Evolutionary conservation across 1,140 invertebrate species (phyloP), one percentile per base, ranked within the genome.

Genomic region (Papilio polyxenes): DNA sequence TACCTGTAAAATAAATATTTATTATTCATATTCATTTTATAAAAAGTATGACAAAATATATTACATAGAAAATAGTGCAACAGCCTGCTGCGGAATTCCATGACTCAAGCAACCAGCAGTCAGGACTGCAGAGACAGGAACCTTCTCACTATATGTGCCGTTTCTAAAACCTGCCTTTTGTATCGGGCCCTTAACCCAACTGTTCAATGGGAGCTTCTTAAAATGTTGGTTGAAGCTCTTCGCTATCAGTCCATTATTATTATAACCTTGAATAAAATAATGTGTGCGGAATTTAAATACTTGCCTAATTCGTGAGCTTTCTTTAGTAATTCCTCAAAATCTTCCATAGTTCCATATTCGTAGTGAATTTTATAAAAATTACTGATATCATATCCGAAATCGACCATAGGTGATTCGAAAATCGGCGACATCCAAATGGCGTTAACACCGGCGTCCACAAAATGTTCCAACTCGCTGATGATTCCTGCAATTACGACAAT

Each of bases 301-400:
- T 84, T 78, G 89, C 95, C 95, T 44, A 95, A 87, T 44, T 94
- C 88, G 84, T 97, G 95, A 4, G 96, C 96, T 75, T 91, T 93
- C 15, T 92, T 91, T 0, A 97, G 86, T 72, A 98, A 91, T 9
- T 94, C 85, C 69, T 96, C 95, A 77, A 98, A 97, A 87, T 98
- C 96, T 62, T 96, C 94, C 92, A 97, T 95, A 3, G 95, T 96
- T 3, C 98, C 98, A 83, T 97, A 97, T 69, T 96, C 94, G 1
- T 96, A 91, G 85, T 98, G 96, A n/a, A 98, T 95, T 7, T 95
- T 92, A 78, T 94, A 96, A 88, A 97, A 98, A 89, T 98, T 96
- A n/a, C 96, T 95, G 81, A 98, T 96, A 87, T 97, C 97, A 85
- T 97, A 97, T 8, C 97, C 97, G 84, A 96, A 96, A 93, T 97